Base-by-base conservation (phyloP, 2,888 invertebrate species). In the Allophyes oxyacanthae region DNA sequence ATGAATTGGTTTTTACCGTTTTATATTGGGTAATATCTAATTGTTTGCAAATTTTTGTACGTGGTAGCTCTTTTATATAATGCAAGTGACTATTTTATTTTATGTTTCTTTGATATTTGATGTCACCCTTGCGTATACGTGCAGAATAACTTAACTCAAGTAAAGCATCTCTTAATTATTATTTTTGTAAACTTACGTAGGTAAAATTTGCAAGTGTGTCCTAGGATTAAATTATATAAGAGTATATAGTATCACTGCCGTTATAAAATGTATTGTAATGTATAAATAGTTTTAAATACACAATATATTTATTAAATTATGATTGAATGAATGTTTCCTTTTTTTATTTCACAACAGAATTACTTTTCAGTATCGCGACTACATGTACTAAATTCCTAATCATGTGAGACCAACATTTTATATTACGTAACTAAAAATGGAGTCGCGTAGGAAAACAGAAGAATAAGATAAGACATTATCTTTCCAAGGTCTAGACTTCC, bases 251-350 rank as follows among this genome's bases (percentile, higher is more conserved):
- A 62, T 58, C 72, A 75, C 73, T 75, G 73, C 73, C 73, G 15
- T n/a, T n/a, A n/a, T 55, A 41, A 64, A 52, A 60, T 70, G 34
- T 69, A 70, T 58, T 73, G 60, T 67, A 67, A 60, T 68, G 49
- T 72, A 57, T 51, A 40, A 71, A 69, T 71, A 73, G 62, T 10
- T 59, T 61, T 58, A 51, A 42, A 52, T 56, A 57, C 61, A 46
- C 56, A 66, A 58, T 73, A 62, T 75, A 63, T 64, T 73, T 58
- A 73, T 53, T 72, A 75, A 73, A 73, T 67, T 75, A 58, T 67
- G 61, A 60, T 64, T 72, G 55, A 71, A 61, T 51, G 41, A 46
- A 59, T 10, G 32, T 6, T 36, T 5, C 5, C 52, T 54, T 37
- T 64, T 41, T 9, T 34, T 14, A 43, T 32, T 15, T 6, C 8